Evolutionary conservation across 2,113 vertebrate species (phyloP), one percentile per base, ranked within the genome.

Genomic region (Actenoides lindsayi): DNA sequence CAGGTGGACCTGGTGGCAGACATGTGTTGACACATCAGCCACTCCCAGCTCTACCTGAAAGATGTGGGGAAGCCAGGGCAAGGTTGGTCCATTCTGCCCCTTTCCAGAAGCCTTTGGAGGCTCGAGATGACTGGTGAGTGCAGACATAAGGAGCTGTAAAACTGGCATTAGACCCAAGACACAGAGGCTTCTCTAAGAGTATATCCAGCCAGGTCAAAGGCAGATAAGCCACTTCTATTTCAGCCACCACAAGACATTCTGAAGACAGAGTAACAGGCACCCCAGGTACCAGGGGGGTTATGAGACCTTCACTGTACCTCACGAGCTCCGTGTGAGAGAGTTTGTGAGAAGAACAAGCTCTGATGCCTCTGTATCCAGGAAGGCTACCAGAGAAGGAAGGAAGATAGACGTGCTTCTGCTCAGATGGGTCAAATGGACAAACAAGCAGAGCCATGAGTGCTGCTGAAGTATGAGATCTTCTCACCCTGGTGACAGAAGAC

Each of bases 381-480:
- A 81, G 42, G 37, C 46, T 80, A 80, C n/a, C 54, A 71, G 57
- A 74, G 63, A 42, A 92, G 42, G 44, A 86, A 78, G 33, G 44
- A 86, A 78, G 33, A 33, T 81, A 35, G 35, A 50, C 53, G 33
- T 50, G 60, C 56, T 87, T 92, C 75, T 94, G 75, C 69, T 82
- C 50, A 82, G n/a, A 56, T 83, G 28, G 39, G 15, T 82, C 62
- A 69, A 54, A 94, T 20, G 35, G 94, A 83, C 30, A 42, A 73
- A 59, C 33, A 48, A 11, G 19, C 41, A 65, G 8, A 89, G 51
- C 16, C 50, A 64, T 11, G 44, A 84, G 63, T 19, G 70, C 37
- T 87, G 30, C 33, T 93, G 31, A 92, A 86, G 48, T 24, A 70
- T 77, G 79, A 85, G 37, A 56, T 75, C 69, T 73, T 80, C 85